Evolutionary conservation across 53 echinoderm and acorn worm species (phyloP).

Genomic region (Arbacia lixula): DNA sequence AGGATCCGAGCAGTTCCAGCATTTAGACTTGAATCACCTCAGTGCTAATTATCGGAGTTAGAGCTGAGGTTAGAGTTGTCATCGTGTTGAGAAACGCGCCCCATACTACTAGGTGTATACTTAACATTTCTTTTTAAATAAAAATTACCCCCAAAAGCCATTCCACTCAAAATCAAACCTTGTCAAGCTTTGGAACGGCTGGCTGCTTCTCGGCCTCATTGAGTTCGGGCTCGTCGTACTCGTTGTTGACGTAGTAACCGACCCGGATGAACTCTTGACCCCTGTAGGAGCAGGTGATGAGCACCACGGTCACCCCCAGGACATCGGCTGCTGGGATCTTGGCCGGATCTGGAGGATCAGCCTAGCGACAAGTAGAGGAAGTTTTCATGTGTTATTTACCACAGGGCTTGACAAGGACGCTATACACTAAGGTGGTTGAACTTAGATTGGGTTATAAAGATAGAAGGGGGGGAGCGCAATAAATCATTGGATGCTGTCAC

Average conservation of each 20-base stretch:
- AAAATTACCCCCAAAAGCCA: too few species aligned
- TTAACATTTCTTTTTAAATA: too few species aligned
- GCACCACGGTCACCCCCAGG: slow-evolving; percentile 91
- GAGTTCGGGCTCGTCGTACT: slow-evolving; percentile 87
- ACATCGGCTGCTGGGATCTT: slow-evolving; percentile 81
- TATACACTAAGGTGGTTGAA: not conserved
- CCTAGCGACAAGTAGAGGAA: slow-evolving; percentile 55
- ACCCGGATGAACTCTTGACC: slow-evolving; percentile 92
- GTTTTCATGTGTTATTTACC: slow-evolving; percentile 66
- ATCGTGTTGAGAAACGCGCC: too few species aligned
- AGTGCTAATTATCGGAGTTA: too few species aligned
- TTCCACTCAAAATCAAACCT: too few species aligned
- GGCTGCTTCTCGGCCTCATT: slow-evolving; percentile 69
- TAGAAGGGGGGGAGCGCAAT: too few species aligned
- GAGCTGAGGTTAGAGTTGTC: too few species aligned
- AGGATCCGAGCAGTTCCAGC: too few species aligned
- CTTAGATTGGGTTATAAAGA: too few species aligned
- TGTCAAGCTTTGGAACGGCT: slow-evolving; percentile 75
- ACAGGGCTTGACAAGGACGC: slow-evolving; percentile 21
- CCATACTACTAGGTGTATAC: too few species aligned
- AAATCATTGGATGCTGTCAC: too few species aligned
- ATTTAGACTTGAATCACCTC: too few species aligned
- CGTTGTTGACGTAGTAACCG: slow-evolving; percentile 99
- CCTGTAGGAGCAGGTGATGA: slow-evolving; percentile 91
- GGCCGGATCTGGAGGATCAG: slow-evolving; percentile 82